A percentile compares a stretch with the other conserved stretches of the same genome.
Evolutionary conservation across 2,797 vertebrate species (phyloP).

Genomic region (Phyllotis vaccarum): DNA sequence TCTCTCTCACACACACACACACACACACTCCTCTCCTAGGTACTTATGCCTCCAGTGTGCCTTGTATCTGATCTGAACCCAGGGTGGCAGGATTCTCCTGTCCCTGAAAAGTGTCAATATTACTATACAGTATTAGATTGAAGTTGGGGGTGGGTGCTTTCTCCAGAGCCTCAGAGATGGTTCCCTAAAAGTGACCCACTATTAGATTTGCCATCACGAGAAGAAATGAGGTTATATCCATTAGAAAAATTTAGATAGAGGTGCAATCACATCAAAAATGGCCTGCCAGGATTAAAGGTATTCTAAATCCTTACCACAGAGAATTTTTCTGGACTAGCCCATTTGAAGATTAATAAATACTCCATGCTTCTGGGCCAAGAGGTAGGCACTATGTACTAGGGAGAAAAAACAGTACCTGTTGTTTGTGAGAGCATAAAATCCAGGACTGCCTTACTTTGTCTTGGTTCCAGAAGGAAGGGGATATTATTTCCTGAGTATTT

Average conservation of each 20-base stretch:
- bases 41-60: conserved; percentile 52
- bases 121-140: neutral
- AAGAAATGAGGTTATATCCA: conserved; percentile 44
- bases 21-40: neutral
- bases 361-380: neutral
- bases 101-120: neutral
- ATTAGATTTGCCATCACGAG: neutral
- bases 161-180: conserved; percentile 14
- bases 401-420: neutral
- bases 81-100: neutral
- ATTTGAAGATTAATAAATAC: neutral
- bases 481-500: neutral
- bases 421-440: neutral
- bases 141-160: neutral
- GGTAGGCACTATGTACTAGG: neutral
- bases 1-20: neutral
- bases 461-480: conserved; percentile 20
- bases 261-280: conserved; percentile 37
- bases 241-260: conserved; percentile 53
- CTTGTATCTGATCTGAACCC: conserved; percentile 1
- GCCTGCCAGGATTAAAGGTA: conserved; percentile 39
- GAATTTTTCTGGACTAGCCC: neutral
- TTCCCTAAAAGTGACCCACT: conserved; percentile 12
- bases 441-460: conserved; percentile 2
- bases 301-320: neutral